Base-by-base conservation (phyloP, 2,113 vertebrate genomes). In the Heterotilapia buettikoferi region DNA sequence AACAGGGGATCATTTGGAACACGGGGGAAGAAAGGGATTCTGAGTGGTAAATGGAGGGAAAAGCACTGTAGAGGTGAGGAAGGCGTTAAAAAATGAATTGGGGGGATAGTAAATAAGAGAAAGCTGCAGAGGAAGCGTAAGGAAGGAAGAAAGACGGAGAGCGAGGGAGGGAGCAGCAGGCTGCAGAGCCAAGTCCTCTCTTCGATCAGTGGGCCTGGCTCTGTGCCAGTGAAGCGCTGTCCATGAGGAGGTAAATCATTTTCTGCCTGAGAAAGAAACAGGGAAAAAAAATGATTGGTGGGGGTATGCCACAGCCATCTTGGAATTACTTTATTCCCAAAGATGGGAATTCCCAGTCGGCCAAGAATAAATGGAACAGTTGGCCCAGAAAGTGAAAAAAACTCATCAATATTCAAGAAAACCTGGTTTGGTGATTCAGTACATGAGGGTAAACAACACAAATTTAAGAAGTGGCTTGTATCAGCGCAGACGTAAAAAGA, bases 291-390 rank as follows among this genome's bases (percentile, higher is more conserved):
- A 96, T 91, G 78, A 95, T 93, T 38, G 53, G 84, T 88, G 90
- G 86, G 83, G 81, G 94, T 88, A 29, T 90, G 92, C 93, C 93
- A 91, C 90, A 90, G 92, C 88, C 91, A 95, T 86, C 88, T 93
- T 93, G 92, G 92, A 96, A 95, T 94, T 93, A 88, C 91, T 94
- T 95, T 95, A 94, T 95, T 96, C 95, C 93, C 94, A 94, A 88
- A 88, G 86, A 94, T 88, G 93, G 95, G 94, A 96, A 95, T 96
- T 93, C 95, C 96, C 92, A 87, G 92, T 92, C 47, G 92, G 91
- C 93, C 91, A 92, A 93, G 92, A 96, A 95, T 95, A 95, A 95
- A 96, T 95, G 86, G 93, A 96, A 96, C 93, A 94, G 94, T 94
- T 95, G 93, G 90, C 84, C 61, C 84, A 87, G 91, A 92, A 93